Percentiles rank a stretch among this genome's conserved stretches.
phyloP scores from a whole-genome alignment of 2,113 vertebrate species.

The Raja brachyura region DNA sequence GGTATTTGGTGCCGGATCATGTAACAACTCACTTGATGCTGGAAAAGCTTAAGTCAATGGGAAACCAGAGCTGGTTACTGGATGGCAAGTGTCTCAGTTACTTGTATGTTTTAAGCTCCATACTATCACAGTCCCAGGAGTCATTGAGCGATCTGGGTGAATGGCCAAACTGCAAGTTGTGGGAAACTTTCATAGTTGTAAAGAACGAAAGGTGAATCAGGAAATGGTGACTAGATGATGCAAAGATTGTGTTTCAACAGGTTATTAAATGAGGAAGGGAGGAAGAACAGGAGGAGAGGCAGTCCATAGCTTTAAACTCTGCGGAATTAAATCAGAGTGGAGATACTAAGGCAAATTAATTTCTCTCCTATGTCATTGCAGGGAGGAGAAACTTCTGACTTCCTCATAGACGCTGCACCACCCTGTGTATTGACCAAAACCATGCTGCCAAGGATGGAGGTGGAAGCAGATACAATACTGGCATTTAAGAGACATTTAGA shows the following conservation, averaged over 20 bases:
- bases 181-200: background rate
- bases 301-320: background rate
- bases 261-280: background rate
- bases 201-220: background rate
- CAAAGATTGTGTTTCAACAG: background rate
- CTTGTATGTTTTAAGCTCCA: background rate
- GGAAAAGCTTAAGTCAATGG: slow-evolving; percentile 69
- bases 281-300: background rate
- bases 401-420: background rate
- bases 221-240: background rate
- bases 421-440: background rate
- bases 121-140: background rate
- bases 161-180: background rate
- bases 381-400: background rate
- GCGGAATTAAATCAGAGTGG: background rate
- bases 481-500: too few species aligned
- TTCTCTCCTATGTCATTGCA: background rate
- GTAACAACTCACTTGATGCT: slow-evolving; percentile 80
- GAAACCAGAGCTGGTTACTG: slow-evolving; percentile 73
- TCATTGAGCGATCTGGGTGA: background rate
- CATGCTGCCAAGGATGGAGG: too few species aligned
- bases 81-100: slow-evolving; percentile 64
- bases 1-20: slow-evolving; percentile 81
- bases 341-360: background rate
- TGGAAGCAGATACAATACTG: too few species aligned